Conservation (phyloP, 2,797 vertebrate genomes). For the Gymnopithys bicolor region DNA sequence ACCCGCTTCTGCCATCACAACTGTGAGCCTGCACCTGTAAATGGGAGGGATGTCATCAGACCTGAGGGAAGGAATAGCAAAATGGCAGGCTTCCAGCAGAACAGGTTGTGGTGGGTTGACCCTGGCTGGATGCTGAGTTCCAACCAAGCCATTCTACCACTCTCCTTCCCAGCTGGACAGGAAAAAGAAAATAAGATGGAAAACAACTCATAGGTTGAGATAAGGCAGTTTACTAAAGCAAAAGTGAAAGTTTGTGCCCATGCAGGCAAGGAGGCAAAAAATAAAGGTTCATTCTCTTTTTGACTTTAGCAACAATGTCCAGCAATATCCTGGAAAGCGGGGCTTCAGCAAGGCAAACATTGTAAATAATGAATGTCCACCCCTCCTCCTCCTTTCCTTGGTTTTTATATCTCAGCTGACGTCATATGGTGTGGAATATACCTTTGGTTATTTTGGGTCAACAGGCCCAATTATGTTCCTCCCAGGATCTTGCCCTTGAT, state of each 20-base stretch:
- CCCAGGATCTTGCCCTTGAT: not conserved
- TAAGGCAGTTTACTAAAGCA: not conserved
- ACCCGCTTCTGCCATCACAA: accelerated
- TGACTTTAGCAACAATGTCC: not conserved
- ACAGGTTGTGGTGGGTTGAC: not conserved
- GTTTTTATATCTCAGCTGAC: not conserved
- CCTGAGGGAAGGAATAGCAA: not conserved
- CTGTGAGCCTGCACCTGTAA: not conserved
- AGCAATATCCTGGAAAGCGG: not conserved
- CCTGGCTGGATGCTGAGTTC: too few relatives aligned
- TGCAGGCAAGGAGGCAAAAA: not conserved
- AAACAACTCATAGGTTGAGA: not conserved
- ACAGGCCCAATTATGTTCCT: not conserved
- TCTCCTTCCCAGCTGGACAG: not conserved
- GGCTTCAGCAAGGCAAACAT: not conserved
- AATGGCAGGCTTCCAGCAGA: not conserved
- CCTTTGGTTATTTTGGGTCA: not conserved
- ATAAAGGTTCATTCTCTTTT: not conserved
- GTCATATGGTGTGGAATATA: not conserved
- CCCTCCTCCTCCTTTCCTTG: not conserved
- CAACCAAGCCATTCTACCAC: not conserved
- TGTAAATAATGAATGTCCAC: not conserved
- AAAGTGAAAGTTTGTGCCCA: not conserved
- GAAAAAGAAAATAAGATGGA: not conserved
- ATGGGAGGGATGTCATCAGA: not conserved